Conservation (phyloP, 2,888 invertebrate species). For the Nasonia oneida region DNA sequence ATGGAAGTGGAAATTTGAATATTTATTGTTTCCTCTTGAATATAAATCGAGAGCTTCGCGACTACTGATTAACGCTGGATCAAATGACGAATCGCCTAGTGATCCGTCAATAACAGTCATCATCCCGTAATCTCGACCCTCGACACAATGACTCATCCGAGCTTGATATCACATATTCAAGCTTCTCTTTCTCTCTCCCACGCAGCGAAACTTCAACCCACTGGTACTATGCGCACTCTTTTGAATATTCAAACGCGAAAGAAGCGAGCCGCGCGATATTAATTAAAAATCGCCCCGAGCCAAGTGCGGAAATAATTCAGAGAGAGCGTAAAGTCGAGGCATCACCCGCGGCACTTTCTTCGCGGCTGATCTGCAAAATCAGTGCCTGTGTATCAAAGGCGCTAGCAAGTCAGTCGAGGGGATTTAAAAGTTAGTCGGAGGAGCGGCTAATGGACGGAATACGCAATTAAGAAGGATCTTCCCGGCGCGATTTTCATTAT, state of each 20-base stretch:
- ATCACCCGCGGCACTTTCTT: background rate
- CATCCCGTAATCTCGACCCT: too few relatives aligned
- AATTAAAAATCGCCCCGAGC: background rate
- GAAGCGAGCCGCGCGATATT: background rate
- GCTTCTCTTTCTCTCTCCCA: background rate
- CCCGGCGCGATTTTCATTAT: background rate
- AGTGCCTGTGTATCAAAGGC: background rate
- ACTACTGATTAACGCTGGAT: too few relatives aligned
- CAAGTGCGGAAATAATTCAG: background rate
- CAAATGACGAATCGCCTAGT: too few relatives aligned
- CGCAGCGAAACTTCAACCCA: too few relatives aligned
- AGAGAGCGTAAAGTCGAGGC: background rate
- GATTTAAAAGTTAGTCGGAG: slow-evolving; percentile 36
- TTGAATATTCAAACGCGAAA: background rate
- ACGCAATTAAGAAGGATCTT: background rate
- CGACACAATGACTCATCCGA: background rate
- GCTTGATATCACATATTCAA: background rate
- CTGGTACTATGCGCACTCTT: too few relatives aligned
- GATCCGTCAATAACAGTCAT: too few relatives aligned
- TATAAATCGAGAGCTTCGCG: too few relatives aligned
- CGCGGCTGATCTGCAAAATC: slow-evolving; percentile 17
- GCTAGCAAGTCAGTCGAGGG: background rate
- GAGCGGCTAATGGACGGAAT: background rate
- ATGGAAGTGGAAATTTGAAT: background rate
- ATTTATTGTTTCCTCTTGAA: too few relatives aligned